Evolutionary conservation across 2,797 vertebrate species (phyloP).

Genomic region (Phoxinus dragarum): DNA sequence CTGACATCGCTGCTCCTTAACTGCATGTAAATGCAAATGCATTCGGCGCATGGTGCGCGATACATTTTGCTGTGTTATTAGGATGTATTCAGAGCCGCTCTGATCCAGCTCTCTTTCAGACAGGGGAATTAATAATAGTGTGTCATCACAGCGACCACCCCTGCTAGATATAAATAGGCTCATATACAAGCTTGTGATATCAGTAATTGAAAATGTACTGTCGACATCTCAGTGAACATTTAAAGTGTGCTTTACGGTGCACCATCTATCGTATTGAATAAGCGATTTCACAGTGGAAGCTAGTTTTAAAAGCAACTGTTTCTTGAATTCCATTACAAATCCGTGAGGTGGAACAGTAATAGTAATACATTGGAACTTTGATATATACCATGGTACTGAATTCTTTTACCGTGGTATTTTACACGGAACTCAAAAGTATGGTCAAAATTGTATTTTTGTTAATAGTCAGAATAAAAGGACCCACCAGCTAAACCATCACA

Average conservation of each 20-base stretch:
- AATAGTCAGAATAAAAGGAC: not conserved
- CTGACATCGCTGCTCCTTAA: constrained; percentile 52
- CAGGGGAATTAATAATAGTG: constrained; percentile 48
- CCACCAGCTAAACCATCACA: not conserved
- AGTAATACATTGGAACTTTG: not conserved
- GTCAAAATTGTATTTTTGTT: not conserved
- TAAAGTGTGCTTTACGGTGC: constrained; percentile 25
- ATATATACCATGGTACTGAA: not conserved
- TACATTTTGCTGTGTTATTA: constrained; percentile 46
- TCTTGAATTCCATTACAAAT: constrained; percentile 9
- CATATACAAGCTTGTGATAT: constrained; percentile 51
- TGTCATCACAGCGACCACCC: constrained; percentile 48
- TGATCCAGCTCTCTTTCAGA: constrained; percentile 44
- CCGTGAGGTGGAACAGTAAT: not conserved
- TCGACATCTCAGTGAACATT: constrained; percentile 41
- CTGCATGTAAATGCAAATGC: constrained; percentile 57
- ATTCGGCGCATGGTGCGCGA: constrained; percentile 21
- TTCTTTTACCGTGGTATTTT: constrained; percentile 1
- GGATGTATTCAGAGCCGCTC: constrained; percentile 40
- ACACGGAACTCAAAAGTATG: not conserved
- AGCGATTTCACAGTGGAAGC: constrained; percentile 12
- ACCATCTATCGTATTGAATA: constrained; percentile 36
- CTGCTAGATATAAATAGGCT: constrained; percentile 52
- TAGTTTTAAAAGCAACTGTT: constrained; percentile 37
- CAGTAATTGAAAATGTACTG: constrained; percentile 54